phyloP scores from a whole-genome alignment of 2,113 vertebrate species.

The Pristiophorus japonicus region DNA sequence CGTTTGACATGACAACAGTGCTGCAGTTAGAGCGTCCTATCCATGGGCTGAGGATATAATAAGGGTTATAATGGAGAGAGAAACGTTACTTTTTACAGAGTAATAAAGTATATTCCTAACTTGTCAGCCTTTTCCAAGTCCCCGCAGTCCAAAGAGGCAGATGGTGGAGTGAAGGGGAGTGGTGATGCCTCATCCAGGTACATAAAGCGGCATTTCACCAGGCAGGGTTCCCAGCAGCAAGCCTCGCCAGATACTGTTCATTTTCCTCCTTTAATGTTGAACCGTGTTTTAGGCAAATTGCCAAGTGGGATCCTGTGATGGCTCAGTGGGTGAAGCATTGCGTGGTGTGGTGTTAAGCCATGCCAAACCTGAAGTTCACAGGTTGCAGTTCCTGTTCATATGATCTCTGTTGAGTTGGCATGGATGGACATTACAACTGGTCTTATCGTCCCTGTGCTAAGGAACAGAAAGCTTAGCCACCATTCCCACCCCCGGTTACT shows the following conservation, averaged over 20 bases:
- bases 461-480: not conserved
- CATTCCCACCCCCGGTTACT: not conserved
- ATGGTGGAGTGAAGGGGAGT: not conserved
- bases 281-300: not conserved
- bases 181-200: not conserved
- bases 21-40: not conserved
- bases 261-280: not conserved
- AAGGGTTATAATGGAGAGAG: not conserved
- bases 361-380: too few species aligned
- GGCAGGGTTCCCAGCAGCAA: not conserved
- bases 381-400: not conserved
- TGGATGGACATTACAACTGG: not conserved
- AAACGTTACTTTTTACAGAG: not conserved
- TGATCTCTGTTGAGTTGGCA: not conserved
- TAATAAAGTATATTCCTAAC: not conserved
- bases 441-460: too few species aligned
- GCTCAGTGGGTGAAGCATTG: not conserved
- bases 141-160: not conserved
- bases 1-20: not conserved
- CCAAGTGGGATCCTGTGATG: not conserved
- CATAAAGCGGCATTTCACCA: not conserved
- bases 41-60: not conserved
- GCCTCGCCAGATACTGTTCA: not conserved
- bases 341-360: not conserved
- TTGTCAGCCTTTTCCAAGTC: not conserved